Conservation (phyloP, 92 coral and sea anemone species). For the Scolanthus callimorphus region DNA sequence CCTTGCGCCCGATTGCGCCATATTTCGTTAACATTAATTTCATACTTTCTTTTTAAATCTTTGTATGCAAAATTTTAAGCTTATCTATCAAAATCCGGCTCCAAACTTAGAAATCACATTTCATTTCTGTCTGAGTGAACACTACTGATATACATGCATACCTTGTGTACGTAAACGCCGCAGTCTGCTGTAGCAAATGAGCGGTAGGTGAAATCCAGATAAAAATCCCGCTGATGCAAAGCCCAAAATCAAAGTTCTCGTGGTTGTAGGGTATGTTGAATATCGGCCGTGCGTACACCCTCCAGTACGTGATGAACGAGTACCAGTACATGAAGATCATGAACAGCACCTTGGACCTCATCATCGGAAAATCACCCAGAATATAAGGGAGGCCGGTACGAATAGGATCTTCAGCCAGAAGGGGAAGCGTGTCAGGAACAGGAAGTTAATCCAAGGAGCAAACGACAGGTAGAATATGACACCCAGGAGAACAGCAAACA, state of each 20-base stretch:
- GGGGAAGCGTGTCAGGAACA: not conserved
- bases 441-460: not conserved
- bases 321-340: not conserved
- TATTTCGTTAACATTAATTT: no score
- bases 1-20: no score
- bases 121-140: no score
- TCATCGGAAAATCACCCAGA: not conserved
- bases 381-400: not conserved
- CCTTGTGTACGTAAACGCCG: not conserved
- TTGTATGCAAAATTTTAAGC: no score
- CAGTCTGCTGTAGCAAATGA: not conserved
- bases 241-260: not conserved
- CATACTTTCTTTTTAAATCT: no score
- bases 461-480: not conserved
- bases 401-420: not conserved
- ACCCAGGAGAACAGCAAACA: not conserved
- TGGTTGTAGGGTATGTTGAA: not conserved
- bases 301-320: not conserved
- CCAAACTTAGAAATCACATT: no score
- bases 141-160: no score
- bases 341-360: not conserved
- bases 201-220: not conserved
- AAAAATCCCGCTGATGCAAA: not conserved
- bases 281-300: not conserved
- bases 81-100: no score